Evolutionary conservation across 2,113 vertebrate genomes (phyloP).

Genomic region (Pimephales promelas): DNA sequence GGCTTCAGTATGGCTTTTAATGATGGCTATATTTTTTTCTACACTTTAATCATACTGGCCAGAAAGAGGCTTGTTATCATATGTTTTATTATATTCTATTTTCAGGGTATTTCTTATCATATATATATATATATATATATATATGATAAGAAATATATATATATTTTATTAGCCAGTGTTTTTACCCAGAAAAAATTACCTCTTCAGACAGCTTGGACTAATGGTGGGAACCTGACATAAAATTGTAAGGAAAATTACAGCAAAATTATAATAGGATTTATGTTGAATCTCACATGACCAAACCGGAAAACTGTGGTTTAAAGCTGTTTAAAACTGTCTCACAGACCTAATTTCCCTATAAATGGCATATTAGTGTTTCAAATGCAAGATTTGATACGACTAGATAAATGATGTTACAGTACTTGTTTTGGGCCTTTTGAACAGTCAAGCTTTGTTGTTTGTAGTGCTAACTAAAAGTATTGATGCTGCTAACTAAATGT

Average conservation of each 20-base stretch:
- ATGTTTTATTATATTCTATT: background rate
- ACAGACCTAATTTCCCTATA: background rate
- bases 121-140: too few species aligned
- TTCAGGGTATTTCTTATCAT: background rate
- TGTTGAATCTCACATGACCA: background rate
- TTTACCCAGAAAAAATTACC: background rate
- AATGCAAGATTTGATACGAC: background rate
- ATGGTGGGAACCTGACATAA: too few species aligned
- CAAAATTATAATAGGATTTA: too few species aligned
- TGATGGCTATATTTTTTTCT: background rate
- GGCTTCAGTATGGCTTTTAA: constrained; percentile 15
- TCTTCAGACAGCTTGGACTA: too few species aligned
- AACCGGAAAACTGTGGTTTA: background rate
- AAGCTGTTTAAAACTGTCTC: too few species aligned
- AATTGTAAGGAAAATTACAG: too few species aligned
- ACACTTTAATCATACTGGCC: background rate
- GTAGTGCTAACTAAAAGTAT: background rate
- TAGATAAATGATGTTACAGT: background rate
- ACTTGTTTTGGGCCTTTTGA: background rate
- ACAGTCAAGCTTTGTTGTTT: background rate
- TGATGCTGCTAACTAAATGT: background rate
- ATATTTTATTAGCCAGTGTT: background rate
- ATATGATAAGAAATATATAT: too few species aligned
- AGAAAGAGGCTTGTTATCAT: background rate
- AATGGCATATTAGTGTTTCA: background rate